Evolutionary conservation across 2,888 invertebrate species (phyloP).

Genomic region (Ceriagrion tenellum): DNA sequence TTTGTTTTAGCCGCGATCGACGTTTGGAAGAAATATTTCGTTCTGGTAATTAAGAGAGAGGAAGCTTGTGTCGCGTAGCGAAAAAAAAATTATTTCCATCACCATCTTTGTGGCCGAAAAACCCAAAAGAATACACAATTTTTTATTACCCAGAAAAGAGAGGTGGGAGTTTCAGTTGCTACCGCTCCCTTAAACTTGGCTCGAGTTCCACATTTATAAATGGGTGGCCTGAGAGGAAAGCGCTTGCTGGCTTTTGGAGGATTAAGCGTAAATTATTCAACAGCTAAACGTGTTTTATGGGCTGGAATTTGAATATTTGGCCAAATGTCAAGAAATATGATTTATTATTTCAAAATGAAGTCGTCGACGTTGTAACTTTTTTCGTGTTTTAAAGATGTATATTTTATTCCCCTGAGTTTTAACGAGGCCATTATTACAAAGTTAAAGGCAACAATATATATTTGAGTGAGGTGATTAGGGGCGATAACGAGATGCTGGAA

Average conservation of each 20-base stretch:
- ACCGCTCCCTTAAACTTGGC: not conserved
- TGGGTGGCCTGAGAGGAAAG: not conserved
- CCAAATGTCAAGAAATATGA: not conserved
- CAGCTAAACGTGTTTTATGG: constrained; percentile 9
- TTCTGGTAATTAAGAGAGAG: not conserved
- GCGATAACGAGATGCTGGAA: too few species aligned
- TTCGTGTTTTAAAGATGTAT: too few species aligned
- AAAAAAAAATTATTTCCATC: not conserved
- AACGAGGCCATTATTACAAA: too few species aligned
- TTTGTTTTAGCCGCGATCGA: not conserved
- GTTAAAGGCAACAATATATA: too few species aligned
- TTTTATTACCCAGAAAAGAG: not conserved
- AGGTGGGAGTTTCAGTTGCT: not conserved
- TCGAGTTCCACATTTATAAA: not conserved
- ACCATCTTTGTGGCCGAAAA: not conserved
- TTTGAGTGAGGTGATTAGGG: too few species aligned
- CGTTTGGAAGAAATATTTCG: not conserved
- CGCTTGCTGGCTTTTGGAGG: not conserved
- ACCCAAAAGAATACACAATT: not conserved
- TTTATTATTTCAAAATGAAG: not conserved
- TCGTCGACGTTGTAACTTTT: too few species aligned
- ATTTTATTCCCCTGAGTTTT: too few species aligned
- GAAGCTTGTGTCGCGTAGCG: not conserved
- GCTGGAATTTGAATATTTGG: not conserved
- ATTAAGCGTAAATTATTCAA: not conserved